Evolutionary conservation across 2,113 vertebrate species (phyloP).

Genomic region (Rostratula benghalensis): DNA sequence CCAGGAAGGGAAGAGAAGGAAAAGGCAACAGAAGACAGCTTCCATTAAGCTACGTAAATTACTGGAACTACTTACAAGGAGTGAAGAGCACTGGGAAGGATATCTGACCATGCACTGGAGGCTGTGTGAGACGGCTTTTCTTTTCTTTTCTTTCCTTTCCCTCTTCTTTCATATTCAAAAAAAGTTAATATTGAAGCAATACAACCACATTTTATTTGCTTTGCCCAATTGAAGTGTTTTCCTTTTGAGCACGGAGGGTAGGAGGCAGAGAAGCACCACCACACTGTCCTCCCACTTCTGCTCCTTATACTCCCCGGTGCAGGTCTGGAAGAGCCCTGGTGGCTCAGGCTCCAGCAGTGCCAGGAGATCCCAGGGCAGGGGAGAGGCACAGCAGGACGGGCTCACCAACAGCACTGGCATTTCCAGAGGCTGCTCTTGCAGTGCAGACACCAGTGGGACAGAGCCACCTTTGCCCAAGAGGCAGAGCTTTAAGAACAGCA

Average conservation of each 20-base stretch:
- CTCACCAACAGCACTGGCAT: neutral
- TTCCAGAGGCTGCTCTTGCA: neutral
- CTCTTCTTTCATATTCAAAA: neutral
- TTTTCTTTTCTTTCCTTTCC: neutral
- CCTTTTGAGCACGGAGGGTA: neutral
- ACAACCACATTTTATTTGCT: neutral
- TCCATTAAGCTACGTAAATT: neutral
- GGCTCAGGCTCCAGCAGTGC: neutral
- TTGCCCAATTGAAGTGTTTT: neutral
- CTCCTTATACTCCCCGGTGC: neutral
- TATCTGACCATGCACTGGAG: neutral
- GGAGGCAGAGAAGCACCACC: neutral
- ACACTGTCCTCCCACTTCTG: neutral
- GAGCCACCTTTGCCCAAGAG: neutral
- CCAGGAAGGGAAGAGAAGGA: neutral
- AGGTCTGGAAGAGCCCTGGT: neutral
- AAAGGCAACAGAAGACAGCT: neutral
- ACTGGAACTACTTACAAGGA: neutral
- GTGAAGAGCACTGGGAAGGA: neutral
- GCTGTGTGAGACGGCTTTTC: neutral
- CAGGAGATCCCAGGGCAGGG: neutral
- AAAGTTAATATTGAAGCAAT: neutral
- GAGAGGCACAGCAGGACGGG: neutral
- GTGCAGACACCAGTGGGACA: neutral
- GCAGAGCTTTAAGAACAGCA: neutral